Evolutionary conservation across 2,888 invertebrate genomes (phyloP), one percentile per base, ranked within the genome.

Genomic region (Pedicia rivosa): DNA sequence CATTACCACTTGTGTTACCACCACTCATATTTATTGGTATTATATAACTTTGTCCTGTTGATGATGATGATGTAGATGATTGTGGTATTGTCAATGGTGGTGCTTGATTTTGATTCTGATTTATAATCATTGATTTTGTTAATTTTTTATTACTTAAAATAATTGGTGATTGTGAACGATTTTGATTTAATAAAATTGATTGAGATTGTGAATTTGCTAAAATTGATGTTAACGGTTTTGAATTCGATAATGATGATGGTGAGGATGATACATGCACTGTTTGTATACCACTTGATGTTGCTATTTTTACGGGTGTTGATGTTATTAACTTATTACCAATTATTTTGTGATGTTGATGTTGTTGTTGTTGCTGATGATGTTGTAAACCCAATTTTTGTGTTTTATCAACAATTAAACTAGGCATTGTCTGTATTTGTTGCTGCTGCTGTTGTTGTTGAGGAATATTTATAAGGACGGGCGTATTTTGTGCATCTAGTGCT

Each of bases 241-340:
- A 9, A 20, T n/a, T 29, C 4, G 37, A 27, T 8, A 15, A 24
- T 22, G 35, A 36, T n/a, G 35, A 27, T 4, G 48, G 45, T 7
- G 48, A 47, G 10, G 51, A 52, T 4, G 59, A 53, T 12, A 59
- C 54, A 42, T 59, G 59, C 2, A 59, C 58, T 2, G 59, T 57
- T 46, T 60, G 60, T 5, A 59, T 41, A 15, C 58, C 59, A 19
- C 48, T 50, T 3, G 59, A 53, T 10, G 59, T 58, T 8, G 59
- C 53, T 8, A 57, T 55, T 35, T 57, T 45, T 17, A 43, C 35
- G 13, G 38, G 36, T 14, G 36, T 36, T 29, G 39, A 30, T 14
- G 20, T 28, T 28, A 32, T 20, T 13, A 20, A 20, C 5, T 32
- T 32, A 32, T 7, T 14, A 17, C 9, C 20, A n/a, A 19, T 22